Conservation (phyloP, 2,888 invertebrate genomes). For the Eutolmus rufibarbis region DNA sequence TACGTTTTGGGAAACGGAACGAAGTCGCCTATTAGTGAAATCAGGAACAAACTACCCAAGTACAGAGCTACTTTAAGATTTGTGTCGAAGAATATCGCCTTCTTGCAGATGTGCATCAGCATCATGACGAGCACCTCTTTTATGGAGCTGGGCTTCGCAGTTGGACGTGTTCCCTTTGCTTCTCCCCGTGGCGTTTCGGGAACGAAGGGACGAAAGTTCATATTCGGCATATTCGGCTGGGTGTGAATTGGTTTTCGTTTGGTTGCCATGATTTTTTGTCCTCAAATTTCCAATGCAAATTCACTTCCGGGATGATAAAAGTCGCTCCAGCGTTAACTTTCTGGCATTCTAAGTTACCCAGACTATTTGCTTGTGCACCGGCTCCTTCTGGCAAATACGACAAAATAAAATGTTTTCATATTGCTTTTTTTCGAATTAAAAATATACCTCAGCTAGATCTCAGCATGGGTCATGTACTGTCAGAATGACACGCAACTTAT, state of each 20-base stretch:
- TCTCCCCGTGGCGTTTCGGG: slow-evolving; percentile 63
- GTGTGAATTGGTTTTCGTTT: slow-evolving; percentile 61
- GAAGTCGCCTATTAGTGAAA: slow-evolving; percentile 86
- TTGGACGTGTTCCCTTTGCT: slow-evolving; percentile 78
- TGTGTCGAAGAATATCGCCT: slow-evolving; percentile 84
- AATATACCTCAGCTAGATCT: neutral
- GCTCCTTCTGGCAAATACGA: neutral
- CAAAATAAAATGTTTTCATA: neutral
- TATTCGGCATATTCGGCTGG: slow-evolving; percentile 61
- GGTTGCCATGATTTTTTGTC: slow-evolving; percentile 58
- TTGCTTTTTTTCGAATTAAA: neutral
- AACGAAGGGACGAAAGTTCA: slow-evolving; percentile 70
- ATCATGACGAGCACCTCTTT: slow-evolving; percentile 82
- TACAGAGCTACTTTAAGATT: slow-evolving; percentile 87
- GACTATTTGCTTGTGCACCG: neutral
- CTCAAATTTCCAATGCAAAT: neutral
- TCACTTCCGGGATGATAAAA: neutral
- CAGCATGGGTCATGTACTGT: neutral
- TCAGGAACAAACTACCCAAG: slow-evolving; percentile 79
- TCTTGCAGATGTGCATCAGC: slow-evolving; percentile 86
- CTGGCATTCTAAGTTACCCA: neutral
- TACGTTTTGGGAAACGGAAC: slow-evolving; percentile 83
- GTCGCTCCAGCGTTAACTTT: neutral
- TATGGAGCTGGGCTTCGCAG: slow-evolving; percentile 83
- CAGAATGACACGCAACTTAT: neutral